Evolutionary conservation across 2,888 invertebrate species (phyloP).

Genomic region (Nomada goodeniana): DNA sequence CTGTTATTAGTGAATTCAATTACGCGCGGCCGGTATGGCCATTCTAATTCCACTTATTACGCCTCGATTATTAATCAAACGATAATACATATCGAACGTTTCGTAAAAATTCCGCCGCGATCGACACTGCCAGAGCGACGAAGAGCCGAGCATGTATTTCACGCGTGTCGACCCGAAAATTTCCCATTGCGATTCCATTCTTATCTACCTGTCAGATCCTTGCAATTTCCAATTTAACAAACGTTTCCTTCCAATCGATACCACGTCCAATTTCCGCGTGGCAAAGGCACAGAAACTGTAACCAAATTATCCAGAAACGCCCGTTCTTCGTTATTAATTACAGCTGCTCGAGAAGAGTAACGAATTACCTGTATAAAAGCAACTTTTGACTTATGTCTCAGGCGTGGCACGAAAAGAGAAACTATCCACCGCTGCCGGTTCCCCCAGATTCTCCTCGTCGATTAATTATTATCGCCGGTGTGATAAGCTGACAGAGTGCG

Average conservation of each 20-base stretch:
- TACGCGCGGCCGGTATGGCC: too few species aligned
- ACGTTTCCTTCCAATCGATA: background rate
- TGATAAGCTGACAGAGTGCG: conserved; percentile 64
- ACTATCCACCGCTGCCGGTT: background rate
- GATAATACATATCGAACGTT: too few species aligned
- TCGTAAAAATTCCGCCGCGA: too few species aligned
- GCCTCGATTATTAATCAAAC: too few species aligned
- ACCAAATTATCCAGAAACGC: conserved; percentile 1
- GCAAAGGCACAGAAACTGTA: background rate
- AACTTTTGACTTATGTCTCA: too few species aligned
- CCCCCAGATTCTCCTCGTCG: conserved; percentile 26
- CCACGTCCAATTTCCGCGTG: background rate
- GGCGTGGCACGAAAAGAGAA: conserved; percentile 10
- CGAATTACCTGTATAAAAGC: too few species aligned
- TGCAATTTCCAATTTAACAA: background rate
- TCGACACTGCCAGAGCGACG: too few species aligned
- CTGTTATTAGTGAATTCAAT: too few species aligned
- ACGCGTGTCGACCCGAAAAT: too few species aligned
- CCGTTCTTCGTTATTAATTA: background rate
- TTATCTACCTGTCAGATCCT: conserved; percentile 7
- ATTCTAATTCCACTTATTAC: too few species aligned
- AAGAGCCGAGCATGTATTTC: too few species aligned
- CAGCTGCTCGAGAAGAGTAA: too few species aligned
- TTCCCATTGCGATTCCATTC: background rate
- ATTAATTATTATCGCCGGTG: conserved; percentile 60